phyloP scores from a whole-genome alignment of 2,888 invertebrate genomes.

The Apamea crenata region DNA sequence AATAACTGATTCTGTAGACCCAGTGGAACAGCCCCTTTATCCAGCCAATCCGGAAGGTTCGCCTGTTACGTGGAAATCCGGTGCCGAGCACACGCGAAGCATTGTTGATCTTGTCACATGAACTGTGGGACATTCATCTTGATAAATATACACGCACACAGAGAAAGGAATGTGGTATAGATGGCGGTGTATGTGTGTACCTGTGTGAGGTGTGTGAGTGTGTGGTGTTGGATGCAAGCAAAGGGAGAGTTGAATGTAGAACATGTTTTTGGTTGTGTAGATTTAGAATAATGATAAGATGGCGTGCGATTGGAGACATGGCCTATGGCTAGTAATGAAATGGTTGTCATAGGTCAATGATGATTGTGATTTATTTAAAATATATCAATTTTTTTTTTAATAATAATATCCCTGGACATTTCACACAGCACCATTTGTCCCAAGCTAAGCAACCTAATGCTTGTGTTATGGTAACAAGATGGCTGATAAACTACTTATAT shows the following conservation, averaged over 20 bases:
- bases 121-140: constrained; percentile 56
- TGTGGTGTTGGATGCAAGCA: not conserved
- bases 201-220: not conserved
- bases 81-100: constrained; percentile 54
- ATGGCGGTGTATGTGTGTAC: not conserved
- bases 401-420: too few species aligned
- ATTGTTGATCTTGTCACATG: constrained; percentile 67
- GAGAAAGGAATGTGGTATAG: not conserved
- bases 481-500: too few species aligned
- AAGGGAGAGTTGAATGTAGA: not conserved
- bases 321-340: not conserved
- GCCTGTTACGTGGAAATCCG: constrained; percentile 61
- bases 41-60: constrained; percentile 47
- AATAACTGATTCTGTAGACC: not conserved
- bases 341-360: not conserved
- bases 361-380: too few species aligned
- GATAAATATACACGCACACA: constrained; percentile 34
- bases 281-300: constrained; percentile 5
- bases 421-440: too few species aligned
- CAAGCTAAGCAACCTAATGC: too few species aligned
- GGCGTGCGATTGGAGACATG: not conserved
- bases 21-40: not conserved
- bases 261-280: not conserved
- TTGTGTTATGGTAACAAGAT: too few species aligned
- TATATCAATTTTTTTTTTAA: too few species aligned